A percentile compares a stretch with the other conserved stretches of the same genome.
phyloP scores from a whole-genome alignment of 2,113 vertebrate species.

The Cheirogaleus medius region DNA sequence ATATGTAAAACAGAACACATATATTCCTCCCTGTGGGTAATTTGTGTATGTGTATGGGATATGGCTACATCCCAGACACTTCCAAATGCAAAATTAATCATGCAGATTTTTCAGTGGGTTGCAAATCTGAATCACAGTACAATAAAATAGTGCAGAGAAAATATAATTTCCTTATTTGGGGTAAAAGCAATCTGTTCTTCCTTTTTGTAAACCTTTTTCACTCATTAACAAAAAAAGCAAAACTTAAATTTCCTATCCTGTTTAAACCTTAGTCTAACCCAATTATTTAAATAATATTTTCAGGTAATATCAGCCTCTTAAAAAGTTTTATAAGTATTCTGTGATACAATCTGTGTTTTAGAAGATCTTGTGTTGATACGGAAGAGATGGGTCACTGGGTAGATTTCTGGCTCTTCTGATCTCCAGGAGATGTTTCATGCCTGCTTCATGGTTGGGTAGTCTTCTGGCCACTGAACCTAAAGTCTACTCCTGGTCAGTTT shows the following conservation, averaged over 20 bases:
- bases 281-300: neutral
- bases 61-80: neutral
- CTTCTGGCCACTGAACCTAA: neutral
- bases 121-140: neutral
- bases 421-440: neutral
- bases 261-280: neutral
- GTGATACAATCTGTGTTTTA: neutral
- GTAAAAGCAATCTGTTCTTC: neutral
- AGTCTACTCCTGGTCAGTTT: neutral
- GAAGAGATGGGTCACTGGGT: neutral
- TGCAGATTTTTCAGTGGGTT: neutral
- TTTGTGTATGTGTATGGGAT: neutral
- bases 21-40: neutral
- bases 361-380: neutral
- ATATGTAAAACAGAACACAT: neutral
- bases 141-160: neutral
- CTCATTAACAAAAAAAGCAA: neutral
- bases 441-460: neutral
- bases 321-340: neutral
- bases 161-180: neutral
- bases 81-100: neutral
- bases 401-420: neutral
- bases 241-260: neutral
- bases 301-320: neutral
- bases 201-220: neutral